These are phyloP conservation scores for Tridacna gigas DNA, from an alignment of 2,888 invertebrate species.

Conservation along the genomic window DNA sequence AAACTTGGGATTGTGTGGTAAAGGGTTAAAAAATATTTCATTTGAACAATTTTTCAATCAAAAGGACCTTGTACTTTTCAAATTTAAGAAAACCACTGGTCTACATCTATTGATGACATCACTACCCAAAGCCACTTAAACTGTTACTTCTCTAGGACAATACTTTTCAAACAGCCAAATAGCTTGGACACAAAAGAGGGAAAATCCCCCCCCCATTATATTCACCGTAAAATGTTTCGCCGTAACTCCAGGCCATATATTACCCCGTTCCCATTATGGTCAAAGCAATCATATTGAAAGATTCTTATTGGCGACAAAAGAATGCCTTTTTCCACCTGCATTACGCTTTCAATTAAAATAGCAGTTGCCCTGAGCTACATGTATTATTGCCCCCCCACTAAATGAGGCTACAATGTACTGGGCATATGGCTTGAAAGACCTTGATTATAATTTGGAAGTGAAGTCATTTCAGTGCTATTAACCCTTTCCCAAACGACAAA, in stretches of 20 bases:
- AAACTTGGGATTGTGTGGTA: too few relatives aligned
- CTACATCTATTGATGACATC: too few relatives aligned
- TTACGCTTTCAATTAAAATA: slow-evolving; percentile 15
- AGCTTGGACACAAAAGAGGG: not conserved
- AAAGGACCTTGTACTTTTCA: too few relatives aligned
- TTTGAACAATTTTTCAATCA: too few relatives aligned
- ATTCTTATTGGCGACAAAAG: not conserved
- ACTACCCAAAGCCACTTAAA: too few relatives aligned
- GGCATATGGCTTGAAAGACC: slow-evolving; percentile 3
- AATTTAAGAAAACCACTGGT: too few relatives aligned
- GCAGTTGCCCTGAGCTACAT: not conserved
- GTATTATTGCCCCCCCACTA: not conserved
- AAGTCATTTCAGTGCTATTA: slow-evolving; percentile 5
- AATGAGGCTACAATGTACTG: slow-evolving; percentile 2
- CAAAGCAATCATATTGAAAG: slow-evolving; percentile 9
- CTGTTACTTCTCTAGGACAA: not conserved
- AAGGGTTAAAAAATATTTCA: too few relatives aligned
- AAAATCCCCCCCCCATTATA: slow-evolving; percentile 7
- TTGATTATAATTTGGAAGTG: slow-evolving; percentile 9
- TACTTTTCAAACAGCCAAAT: not conserved
- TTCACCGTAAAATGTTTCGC: slow-evolving; percentile 7
- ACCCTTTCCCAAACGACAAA: not conserved
- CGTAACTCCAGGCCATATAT: slow-evolving; percentile 1
- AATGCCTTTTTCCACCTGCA: slow-evolving; percentile 8
- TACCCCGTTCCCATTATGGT: slow-evolving; percentile 7